phyloP scores from a whole-genome alignment of 2,797 vertebrate genomes.

The Enteromius radiatus region DNA sequence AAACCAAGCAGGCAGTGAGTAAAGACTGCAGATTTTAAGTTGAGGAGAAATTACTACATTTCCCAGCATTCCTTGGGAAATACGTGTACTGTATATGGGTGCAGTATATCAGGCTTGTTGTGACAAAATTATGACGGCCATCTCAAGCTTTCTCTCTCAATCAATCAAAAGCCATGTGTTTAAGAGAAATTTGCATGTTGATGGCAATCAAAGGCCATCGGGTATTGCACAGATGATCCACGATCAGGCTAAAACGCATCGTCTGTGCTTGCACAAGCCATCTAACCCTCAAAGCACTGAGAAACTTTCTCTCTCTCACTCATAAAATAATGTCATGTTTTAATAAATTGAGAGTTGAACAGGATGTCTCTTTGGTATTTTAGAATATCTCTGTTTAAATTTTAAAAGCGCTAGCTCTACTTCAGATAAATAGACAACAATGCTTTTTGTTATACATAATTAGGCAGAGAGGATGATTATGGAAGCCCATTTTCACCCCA shows the following conservation, averaged over 20 bases:
- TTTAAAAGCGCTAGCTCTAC: conserved; percentile 19
- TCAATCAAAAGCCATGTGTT: conserved; percentile 73
- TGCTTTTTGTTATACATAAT: conserved; percentile 39
- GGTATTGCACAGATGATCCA: conserved; percentile 31
- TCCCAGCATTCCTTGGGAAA: conserved; percentile 56
- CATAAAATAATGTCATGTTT: conserved; percentile 20
- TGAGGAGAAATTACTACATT: conserved; percentile 60
- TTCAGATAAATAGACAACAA: conserved; percentile 26
- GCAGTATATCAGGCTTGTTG: conserved; percentile 65
- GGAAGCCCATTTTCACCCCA: conserved; percentile 32
- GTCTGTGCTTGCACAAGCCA: conserved; percentile 53
- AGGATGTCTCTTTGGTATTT: conserved; percentile 21
- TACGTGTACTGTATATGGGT: conserved; percentile 55
- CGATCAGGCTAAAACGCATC: conserved; percentile 33
- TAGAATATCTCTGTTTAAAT: conserved; percentile 44
- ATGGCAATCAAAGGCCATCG: conserved; percentile 52
- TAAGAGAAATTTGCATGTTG: conserved; percentile 69
- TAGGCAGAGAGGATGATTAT: conserved; percentile 25
- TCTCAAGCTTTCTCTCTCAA: conserved; percentile 68
- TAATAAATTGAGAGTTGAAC: conserved; percentile 34
- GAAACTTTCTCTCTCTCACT: conserved; percentile 56
- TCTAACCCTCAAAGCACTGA: conserved; percentile 43
- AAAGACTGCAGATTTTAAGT: conserved; percentile 58
- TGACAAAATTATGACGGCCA: conserved; percentile 58
- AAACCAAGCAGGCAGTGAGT: conserved; percentile 44